Base-by-base conservation (phyloP, 2,797 vertebrate species). In the Dipus sagitta region DNA sequence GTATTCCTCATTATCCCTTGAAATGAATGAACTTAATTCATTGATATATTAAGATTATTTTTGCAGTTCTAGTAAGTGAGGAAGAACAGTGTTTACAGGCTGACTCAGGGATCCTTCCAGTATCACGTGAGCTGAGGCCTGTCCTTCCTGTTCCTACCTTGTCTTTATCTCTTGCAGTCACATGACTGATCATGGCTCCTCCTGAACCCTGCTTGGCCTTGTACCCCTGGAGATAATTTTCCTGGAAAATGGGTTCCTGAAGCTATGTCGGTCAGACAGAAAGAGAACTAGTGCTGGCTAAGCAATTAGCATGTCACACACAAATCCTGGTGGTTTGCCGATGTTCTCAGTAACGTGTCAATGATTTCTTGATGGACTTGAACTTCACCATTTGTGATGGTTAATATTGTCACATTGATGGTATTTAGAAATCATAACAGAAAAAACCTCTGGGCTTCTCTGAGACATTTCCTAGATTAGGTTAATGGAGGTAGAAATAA, bases 41-140 rank as follows among this genome's bases (percentile, higher is more conserved):
- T 70, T 86, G 70, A 14, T 89, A 30, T 34, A 78, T 34, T 88
- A 72, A 90, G 34, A 64, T 71, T 93, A 38, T 23, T 62, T 90
- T 86, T 91, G 32, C 38, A 21, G 60, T n/a, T 15, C 80, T 75
- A 21, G 34, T 42, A 86, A 38, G 30, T 86, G 65, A 12, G 62
- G 70, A 92, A 32, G 28, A 78, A 54, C 28, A 77, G 62, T 62
- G 80, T 47, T 26, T 67, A 34, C 65, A 30, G 6, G 74, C 75
- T 93, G 92, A 96, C 74, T 90, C 64, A 84, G 84, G 72, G 34
- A 88, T 89, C 94, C 83, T 84, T 74, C 70, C 88, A 70, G 42
- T 75, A 70, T 94, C 94, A 89, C 65, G 34, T 92, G 95, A 94
- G 38, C 76, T 9, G 83, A 93, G 88, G 38, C 79, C 64, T 58